phyloP scores from a whole-genome alignment of 2,888 invertebrate species.

The Thecocarcelia acutangulata region DNA sequence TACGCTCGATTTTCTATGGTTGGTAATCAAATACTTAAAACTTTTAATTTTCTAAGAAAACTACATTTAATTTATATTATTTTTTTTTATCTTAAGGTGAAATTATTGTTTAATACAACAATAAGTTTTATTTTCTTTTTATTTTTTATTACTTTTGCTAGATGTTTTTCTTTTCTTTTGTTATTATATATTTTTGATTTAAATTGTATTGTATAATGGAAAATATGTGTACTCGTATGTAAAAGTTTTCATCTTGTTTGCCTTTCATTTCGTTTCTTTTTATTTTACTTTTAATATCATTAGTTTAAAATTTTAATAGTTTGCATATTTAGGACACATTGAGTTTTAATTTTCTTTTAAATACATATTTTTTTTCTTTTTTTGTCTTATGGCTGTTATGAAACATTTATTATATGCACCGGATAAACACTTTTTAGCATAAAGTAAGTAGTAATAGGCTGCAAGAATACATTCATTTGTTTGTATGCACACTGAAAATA shows the following conservation, averaged over 20 bases:
- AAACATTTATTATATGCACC: not conserved
- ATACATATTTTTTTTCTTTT: too few species aligned
- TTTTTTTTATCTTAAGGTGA: slow-evolving; percentile 22
- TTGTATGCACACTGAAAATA: too few species aligned
- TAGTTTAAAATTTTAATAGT: slow-evolving; percentile 63
- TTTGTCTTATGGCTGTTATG: slow-evolving; percentile 25
- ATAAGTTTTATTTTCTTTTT: slow-evolving; percentile 26
- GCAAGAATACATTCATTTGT: too few species aligned
- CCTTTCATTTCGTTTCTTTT: too few species aligned
- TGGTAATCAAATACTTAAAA: slow-evolving; percentile 59
- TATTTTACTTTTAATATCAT: slow-evolving; percentile 18
- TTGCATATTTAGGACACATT: slow-evolving; percentile 68
- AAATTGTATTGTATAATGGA: slow-evolving; percentile 52
- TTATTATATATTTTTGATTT: slow-evolving; percentile 55
- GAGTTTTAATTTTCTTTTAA: slow-evolving; percentile 51
- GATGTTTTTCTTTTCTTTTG: slow-evolving; percentile 26
- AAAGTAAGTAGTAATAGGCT: too few species aligned
- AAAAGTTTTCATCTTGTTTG: slow-evolving; percentile 20
- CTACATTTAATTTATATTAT: slow-evolving; percentile 40
- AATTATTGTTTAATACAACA: slow-evolving; percentile 55
- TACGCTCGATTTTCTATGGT: slow-evolving; percentile 10
- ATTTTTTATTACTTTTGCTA: slow-evolving; percentile 16
- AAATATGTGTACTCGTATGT: slow-evolving; percentile 47
- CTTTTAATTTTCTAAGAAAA: slow-evolving; percentile 61
- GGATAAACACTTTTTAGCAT: slow-evolving; percentile 31